A percentile compares a stretch with the other conserved stretches of the same genome.
Conservation (phyloP, 37 sponge, comb jelly and placozoan genomes). For the Chondrilla cf. caribensis region DNA sequence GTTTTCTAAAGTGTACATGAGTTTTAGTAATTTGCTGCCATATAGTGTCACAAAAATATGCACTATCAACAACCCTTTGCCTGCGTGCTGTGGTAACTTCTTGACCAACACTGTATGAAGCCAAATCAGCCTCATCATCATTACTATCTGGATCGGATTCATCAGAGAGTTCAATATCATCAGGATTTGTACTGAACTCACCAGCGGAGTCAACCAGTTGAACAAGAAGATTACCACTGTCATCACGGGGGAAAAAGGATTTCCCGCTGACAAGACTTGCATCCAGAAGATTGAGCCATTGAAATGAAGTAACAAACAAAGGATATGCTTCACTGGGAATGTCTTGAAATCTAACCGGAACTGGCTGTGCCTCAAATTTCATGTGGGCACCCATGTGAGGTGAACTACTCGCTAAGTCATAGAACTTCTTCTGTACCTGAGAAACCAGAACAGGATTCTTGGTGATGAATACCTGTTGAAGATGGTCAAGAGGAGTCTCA, state of each 20-base stretch:
- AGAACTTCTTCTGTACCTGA: constrained; percentile 66
- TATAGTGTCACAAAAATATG: constrained; percentile 53
- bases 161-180: constrained; percentile 37
- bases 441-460: constrained; percentile 76
- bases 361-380: constrained; percentile 24
- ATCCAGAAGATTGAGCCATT: constrained; percentile 72
- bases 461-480: constrained; percentile 82
- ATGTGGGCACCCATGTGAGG: constrained; percentile 15
- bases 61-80: constrained; percentile 39
- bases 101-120: neutral
- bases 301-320: constrained; percentile 65
- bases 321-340: constrained; percentile 49
- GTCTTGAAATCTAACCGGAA: constrained; percentile 22
- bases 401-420: constrained; percentile 44
- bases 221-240: constrained; percentile 36
- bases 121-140: constrained; percentile 22
- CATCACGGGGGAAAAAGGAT: constrained; percentile 56
- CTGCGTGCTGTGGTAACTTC: constrained; percentile 7
- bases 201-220: constrained; percentile 51
- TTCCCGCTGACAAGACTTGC: constrained; percentile 44
- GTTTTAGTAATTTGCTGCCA: constrained; percentile 48
- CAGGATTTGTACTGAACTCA: constrained; percentile 32
- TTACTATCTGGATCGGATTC: constrained; percentile 35
- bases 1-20: neutral
- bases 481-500: constrained; percentile 30